Base-by-base conservation (phyloP, 2,113 vertebrate species). In the Eleginops maclovinus region DNA sequence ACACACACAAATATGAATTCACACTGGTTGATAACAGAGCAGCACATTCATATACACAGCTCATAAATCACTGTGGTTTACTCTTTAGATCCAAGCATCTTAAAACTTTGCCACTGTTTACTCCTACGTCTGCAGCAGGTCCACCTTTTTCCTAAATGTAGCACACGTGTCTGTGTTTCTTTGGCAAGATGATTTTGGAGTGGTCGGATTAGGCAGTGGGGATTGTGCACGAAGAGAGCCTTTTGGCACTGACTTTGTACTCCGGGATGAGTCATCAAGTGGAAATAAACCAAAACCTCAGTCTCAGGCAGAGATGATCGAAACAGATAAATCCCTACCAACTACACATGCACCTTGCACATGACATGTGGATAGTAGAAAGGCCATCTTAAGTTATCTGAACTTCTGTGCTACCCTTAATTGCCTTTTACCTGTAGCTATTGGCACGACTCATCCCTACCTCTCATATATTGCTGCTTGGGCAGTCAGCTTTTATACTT, bases 21-120 rank as follows among this genome's bases (percentile, higher is more conserved):
- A 59, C 46, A 62, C 24, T 15, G 19, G n/a, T 46, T 77, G 12
- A 21, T 15, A 47, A 71, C 50, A 76, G 28, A 26, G 50, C 59
- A 3, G 12, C 28, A 63, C 56, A 65, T 47, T 22, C 62, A 43
- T n/a, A 62, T 43, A 68, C 51, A 44, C 17, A 62, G 75, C 83
- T 70, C 85, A 81, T 91, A 83, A 87, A 83, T 84, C 77, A 88
- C 43, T 2, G 60, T 72, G 74, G 64, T 77, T 83, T 60, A 79
- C 66, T 84, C 74, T 72, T 1, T 28, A 54, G 46, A 84, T 71
- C 36, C 72, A 68, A 49, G 55, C 62, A 40, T 63, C 58, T 50
- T 44, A 71, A 81, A 78, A 77, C 82, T 65, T 82, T 67, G 40
- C 73, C 47, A 51, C 51, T 71, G 68, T 88, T 84, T 65, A 40